A percentile compares a stretch with the other conserved stretches of the same genome.
Evolutionary conservation across 2,797 vertebrate species (phyloP).

Genomic region (Argyrosomus regius): DNA sequence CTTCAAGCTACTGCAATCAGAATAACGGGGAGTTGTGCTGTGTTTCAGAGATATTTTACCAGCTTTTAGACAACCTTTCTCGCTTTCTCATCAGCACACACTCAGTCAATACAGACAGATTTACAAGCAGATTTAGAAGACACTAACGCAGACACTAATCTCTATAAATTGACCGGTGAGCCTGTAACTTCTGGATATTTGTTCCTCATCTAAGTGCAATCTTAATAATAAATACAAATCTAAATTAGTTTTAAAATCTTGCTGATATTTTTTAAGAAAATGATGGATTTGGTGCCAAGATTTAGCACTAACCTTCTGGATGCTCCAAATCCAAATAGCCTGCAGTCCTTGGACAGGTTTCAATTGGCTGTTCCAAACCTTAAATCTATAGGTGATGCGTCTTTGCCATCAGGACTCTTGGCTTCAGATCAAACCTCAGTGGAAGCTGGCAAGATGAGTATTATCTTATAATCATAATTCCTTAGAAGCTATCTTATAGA

Average conservation of each 20-base stretch:
- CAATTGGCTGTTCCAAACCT: neutral
- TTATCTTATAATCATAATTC: neutral
- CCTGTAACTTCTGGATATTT: neutral
- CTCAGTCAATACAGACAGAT: neutral
- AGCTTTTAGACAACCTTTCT: neutral
- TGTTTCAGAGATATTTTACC: neutral
- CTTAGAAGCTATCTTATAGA: neutral
- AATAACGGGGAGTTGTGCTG: neutral
- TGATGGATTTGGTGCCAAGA: neutral
- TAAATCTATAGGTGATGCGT: constrained; percentile 7
- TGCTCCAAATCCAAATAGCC: neutral
- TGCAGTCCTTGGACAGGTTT: constrained; percentile 13
- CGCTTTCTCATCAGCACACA: constrained; percentile 17
- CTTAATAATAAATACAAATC: neutral
- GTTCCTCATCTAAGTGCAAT: neutral
- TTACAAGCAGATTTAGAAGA: neutral
- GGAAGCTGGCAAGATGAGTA: neutral
- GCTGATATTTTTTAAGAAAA: constrained; percentile 9
- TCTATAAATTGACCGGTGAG: neutral
- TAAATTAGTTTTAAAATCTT: constrained; percentile 1
- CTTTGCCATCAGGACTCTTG: constrained; percentile 7
- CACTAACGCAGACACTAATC: neutral
- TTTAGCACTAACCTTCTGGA: neutral
- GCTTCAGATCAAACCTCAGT: constrained; percentile 8
- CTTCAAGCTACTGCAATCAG: neutral